Percentiles rank a stretch among this genome's conserved stretches.
Conservation (phyloP, 2,113 vertebrate genomes). For the Epinephelus fuscoguttatus region DNA sequence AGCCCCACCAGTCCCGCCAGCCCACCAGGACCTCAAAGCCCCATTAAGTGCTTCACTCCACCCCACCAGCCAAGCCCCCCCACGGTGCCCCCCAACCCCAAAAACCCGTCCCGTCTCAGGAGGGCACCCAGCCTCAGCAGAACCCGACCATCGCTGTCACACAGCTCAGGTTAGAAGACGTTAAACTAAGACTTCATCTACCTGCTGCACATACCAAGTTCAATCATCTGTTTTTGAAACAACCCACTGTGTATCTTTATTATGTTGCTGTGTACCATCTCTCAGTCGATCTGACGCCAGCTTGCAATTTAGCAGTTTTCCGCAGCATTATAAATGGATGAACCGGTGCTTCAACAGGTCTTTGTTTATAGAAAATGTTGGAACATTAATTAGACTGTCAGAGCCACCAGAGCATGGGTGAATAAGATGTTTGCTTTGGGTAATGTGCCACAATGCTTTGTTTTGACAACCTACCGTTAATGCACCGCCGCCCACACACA, state of each 20-base stretch:
- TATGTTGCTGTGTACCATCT: not conserved
- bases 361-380: conserved; percentile 47
- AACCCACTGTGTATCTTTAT: not conserved
- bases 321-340: conserved; percentile 35
- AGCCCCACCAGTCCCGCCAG: conserved; percentile 64
- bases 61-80: conserved; percentile 84
- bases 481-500: conserved; percentile 49
- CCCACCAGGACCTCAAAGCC: conserved; percentile 63
- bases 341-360: conserved; percentile 20
- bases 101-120: conserved; percentile 76
- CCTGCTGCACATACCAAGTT: not conserved
- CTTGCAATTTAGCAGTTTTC: not conserved
- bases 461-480: conserved; percentile 69
- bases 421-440: conserved; percentile 56
- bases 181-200: not conserved
- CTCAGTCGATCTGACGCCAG: not conserved
- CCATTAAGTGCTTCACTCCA: conserved; percentile 74
- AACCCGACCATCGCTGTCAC: conserved; percentile 69
- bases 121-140: conserved; percentile 85
- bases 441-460: conserved; percentile 58
- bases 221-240: not conserved
- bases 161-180: conserved; percentile 80
- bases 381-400: conserved; percentile 50
- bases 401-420: conserved; percentile 36
- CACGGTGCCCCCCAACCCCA: conserved; percentile 72